Evolutionary conservation across 2,888 invertebrate genomes (phyloP).

Genomic region (Ischnura elegans): DNA sequence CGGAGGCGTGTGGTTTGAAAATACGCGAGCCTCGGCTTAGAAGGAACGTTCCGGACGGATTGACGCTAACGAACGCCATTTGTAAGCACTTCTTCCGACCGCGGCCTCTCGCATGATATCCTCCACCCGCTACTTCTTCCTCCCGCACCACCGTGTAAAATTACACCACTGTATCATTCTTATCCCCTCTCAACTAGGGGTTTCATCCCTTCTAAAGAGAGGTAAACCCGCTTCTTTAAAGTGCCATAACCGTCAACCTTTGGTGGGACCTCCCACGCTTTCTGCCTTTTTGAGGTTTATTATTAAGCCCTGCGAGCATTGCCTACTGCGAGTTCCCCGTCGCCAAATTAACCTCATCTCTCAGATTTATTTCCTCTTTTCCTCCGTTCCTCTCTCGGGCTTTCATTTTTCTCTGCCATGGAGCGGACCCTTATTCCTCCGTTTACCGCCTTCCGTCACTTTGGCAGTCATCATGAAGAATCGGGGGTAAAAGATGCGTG

Average conservation of each 20-base stretch:
- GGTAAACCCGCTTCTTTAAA: constrained; percentile 23
- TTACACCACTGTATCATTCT: constrained; percentile 44
- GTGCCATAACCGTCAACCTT: background rate
- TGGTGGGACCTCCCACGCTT: constrained; percentile 58
- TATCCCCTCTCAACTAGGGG: background rate
- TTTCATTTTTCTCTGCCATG: background rate
- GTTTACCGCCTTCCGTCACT: background rate
- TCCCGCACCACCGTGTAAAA: constrained; percentile 14
- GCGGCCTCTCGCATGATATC: background rate
- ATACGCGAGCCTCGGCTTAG: background rate
- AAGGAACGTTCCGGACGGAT: constrained; percentile 26
- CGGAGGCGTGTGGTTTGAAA: background rate
- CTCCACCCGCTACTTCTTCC: background rate
- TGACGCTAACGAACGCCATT: constrained; percentile 64
- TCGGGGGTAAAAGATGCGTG: background rate
- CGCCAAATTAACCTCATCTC: constrained; percentile 60
- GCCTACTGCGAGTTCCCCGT: constrained; percentile 21
- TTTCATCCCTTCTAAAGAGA: background rate
- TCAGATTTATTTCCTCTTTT: constrained; percentile 7
- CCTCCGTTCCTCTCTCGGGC: constrained; percentile 25
- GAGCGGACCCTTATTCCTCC: background rate
- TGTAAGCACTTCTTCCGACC: constrained; percentile 56
- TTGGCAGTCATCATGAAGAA: background rate
- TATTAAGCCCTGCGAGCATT: constrained; percentile 24
- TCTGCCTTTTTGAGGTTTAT: constrained; percentile 41